Evolutionary conservation across 2,888 invertebrate genomes (phyloP).

Genomic region (Cataglyphis albicans): DNA sequence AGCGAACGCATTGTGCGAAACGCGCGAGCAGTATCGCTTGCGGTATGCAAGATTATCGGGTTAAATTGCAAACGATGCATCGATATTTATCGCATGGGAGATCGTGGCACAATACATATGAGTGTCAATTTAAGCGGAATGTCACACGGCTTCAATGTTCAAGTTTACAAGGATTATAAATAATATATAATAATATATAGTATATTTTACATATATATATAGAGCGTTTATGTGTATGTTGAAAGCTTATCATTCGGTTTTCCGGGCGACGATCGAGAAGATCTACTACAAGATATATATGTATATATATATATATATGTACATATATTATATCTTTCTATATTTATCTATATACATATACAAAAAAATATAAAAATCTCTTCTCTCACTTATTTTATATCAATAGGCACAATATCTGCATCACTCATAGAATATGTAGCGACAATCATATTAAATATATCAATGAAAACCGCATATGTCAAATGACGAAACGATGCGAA

Average conservation of each 20-base stretch:
- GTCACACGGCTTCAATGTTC: not conserved
- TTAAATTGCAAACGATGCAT: conserved; percentile 52
- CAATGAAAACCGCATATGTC: not conserved
- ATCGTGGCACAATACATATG: not conserved
- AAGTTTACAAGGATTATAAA: not conserved
- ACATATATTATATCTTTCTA: no score
- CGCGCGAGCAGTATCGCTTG: conserved; percentile 45
- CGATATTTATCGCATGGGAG: conserved; percentile 58
- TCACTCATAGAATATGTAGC: not conserved
- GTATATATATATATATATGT: no score
- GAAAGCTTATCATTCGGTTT: no score
- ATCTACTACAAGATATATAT: no score
- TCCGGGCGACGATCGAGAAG: no score
- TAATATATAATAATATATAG: not conserved
- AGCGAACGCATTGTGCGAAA: conserved; percentile 33
- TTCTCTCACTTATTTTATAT: not conserved
- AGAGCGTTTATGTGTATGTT: no score
- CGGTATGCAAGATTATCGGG: conserved; percentile 63
- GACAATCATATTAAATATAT: not conserved
- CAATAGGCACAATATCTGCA: not conserved
- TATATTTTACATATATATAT: no score
- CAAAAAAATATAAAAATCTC: not conserved
- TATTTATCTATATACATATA: no score
- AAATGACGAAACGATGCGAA: not conserved
- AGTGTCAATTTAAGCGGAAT: conserved; percentile 32